Conservation (phyloP, 2,888 invertebrate genomes). For the Automeris io region DNA sequence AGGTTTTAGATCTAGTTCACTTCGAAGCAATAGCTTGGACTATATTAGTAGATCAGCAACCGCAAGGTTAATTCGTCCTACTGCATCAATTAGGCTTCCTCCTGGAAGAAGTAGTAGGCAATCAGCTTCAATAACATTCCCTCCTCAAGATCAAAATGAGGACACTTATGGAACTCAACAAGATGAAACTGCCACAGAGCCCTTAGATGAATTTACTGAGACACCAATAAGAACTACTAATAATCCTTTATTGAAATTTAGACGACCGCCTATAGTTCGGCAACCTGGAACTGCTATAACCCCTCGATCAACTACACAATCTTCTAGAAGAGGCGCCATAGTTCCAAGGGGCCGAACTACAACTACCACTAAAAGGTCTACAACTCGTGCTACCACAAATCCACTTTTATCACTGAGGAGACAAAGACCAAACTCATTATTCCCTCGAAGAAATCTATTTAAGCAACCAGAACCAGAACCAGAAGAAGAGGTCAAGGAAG, state of each 20-base stretch:
- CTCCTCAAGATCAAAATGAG: slow-evolving; percentile 77
- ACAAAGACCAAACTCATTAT: slow-evolving; percentile 82
- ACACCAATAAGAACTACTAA: slow-evolving; percentile 76
- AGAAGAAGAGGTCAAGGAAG: slow-evolving; percentile 71
- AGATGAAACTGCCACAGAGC: slow-evolving; percentile 79
- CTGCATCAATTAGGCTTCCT: slow-evolving; percentile 73
- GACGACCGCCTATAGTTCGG: slow-evolving; percentile 82
- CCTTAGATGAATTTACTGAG: slow-evolving; percentile 78
- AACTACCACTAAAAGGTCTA: slow-evolving; percentile 58
- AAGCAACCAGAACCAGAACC: slow-evolving; percentile 78
- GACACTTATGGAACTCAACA: slow-evolving; percentile 78
- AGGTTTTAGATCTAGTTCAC: slow-evolving; percentile 77
- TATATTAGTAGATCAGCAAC: slow-evolving; percentile 70
- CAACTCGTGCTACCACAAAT: slow-evolving; percentile 71
- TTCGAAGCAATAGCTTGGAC: slow-evolving; percentile 65
- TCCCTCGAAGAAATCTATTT: slow-evolving; percentile 84
- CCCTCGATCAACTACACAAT: slow-evolving; percentile 74
- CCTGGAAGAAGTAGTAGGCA: slow-evolving; percentile 59
- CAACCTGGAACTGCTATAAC: slow-evolving; percentile 72
- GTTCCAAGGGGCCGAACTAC: slow-evolving; percentile 59
- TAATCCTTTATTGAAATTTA: slow-evolving; percentile 85
- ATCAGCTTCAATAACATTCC: slow-evolving; percentile 50
- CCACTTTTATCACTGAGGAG: slow-evolving; percentile 73
- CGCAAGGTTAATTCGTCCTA: slow-evolving; percentile 78
- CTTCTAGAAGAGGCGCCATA: slow-evolving; percentile 58